Conservation (phyloP, 2,888 invertebrate species). For the Stenodema calcarata region DNA sequence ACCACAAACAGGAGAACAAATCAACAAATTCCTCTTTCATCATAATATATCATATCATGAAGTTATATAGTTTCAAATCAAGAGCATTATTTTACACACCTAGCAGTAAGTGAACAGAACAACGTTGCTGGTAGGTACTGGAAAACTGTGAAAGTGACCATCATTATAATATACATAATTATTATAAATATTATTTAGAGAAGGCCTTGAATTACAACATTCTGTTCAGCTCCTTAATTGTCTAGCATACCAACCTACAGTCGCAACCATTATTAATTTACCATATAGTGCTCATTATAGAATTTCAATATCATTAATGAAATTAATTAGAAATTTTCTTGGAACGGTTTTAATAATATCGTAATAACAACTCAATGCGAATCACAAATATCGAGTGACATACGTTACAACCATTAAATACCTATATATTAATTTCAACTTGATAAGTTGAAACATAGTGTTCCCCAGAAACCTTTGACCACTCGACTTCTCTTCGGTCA, state of each 20-base stretch:
- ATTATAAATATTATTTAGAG: too few species aligned
- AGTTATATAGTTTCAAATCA: too few species aligned
- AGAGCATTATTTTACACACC: too few species aligned
- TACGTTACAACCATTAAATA: conserved; percentile 9
- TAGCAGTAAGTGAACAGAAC: too few species aligned
- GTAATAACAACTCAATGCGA: background rate
- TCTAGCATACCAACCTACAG: too few species aligned
- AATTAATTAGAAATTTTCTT: background rate
- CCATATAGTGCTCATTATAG: too few species aligned
- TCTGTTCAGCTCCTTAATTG: background rate
- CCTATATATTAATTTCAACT: conserved; percentile 13
- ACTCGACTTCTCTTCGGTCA: background rate
- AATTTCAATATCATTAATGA: background rate
- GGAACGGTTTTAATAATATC: background rate
- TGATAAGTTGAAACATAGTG: background rate
- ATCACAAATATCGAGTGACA: background rate
- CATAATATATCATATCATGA: too few species aligned
- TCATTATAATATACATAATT: too few species aligned
- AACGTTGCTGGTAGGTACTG: too few species aligned
- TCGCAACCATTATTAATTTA: background rate
- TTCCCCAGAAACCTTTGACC: background rate
- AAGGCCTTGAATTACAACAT: background rate
- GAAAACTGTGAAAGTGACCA: too few species aligned
- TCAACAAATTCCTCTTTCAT: too few species aligned
- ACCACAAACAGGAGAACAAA: too few species aligned